These are phyloP conservation scores for Sebastes schlegelii DNA, from an alignment of 2,113 vertebrate genomes.

Conservation along the genomic window DNA sequence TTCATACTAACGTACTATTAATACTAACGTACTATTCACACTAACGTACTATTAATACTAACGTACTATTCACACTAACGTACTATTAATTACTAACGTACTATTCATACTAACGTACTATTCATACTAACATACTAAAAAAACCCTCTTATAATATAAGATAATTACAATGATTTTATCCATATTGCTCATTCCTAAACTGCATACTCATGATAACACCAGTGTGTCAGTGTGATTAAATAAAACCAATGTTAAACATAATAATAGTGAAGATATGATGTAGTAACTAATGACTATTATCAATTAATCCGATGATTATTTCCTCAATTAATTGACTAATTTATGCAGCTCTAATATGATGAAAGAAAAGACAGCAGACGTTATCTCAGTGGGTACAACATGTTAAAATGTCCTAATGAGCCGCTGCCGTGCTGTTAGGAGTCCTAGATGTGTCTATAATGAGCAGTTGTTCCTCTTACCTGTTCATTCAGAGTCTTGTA, in stretches of 20 bases:
- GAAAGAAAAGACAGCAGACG: neutral
- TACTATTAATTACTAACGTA: too few relatives aligned
- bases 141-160: neutral
- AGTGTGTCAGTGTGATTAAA: neutral
- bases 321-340: neutral
- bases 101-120: too few relatives aligned
- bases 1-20: too few relatives aligned
- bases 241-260: neutral
- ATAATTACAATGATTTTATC: neutral
- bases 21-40: too few relatives aligned
- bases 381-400: neutral
- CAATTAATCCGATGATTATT: neutral
- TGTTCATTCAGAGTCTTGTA: conserved; percentile 85
- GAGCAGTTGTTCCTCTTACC: conserved; percentile 73
- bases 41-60: too few relatives aligned
- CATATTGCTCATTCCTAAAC: neutral
- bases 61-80: too few relatives aligned
- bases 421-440: neutral
- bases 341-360: neutral
- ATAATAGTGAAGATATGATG: too few relatives aligned
- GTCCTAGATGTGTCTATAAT: neutral
- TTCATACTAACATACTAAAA: too few relatives aligned
- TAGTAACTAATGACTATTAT: too few relatives aligned
- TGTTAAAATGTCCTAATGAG: neutral
- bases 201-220: neutral